These are phyloP conservation scores for Tetramorium simillimum DNA, from an alignment of 1,140 invertebrate genomes.

Conservation along the genomic window DNA sequence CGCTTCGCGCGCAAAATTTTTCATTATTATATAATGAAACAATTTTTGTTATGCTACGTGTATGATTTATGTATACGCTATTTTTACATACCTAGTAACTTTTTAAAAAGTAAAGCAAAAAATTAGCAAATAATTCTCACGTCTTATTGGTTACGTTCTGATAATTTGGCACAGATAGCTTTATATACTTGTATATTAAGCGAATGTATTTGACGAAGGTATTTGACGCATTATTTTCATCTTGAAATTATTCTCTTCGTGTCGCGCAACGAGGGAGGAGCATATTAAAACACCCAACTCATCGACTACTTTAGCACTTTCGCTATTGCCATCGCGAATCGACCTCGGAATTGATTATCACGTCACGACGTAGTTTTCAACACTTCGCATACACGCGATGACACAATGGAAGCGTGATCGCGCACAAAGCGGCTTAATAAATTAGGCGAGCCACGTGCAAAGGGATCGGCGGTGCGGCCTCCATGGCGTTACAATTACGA, in stretches of 20 bases:
- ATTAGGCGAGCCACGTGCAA: slow-evolving; percentile 41
- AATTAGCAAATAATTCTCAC: too few relatives aligned
- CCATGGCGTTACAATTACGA: slow-evolving; percentile 31
- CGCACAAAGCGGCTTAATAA: slow-evolving; percentile 37
- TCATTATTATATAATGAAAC: too few relatives aligned
- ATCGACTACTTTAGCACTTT: not conserved
- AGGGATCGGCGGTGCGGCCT: not conserved
- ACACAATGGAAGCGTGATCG: slow-evolving; percentile 39
- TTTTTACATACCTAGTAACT: too few relatives aligned
- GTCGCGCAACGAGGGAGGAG: not conserved
- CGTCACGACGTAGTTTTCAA: slow-evolving; percentile 19
- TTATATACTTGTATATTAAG: too few relatives aligned
- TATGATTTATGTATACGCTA: too few relatives aligned
- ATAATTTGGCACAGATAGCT: too few relatives aligned
- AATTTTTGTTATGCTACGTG: too few relatives aligned
- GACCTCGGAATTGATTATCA: slow-evolving; percentile 48
- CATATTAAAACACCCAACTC: slow-evolving; percentile 6
- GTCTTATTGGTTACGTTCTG: too few relatives aligned
- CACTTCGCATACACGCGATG: slow-evolving; percentile 29
- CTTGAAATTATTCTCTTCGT: slow-evolving; percentile 10
- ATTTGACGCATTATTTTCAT: not conserved
- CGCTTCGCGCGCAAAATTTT: too few relatives aligned
- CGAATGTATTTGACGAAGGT: too few relatives aligned
- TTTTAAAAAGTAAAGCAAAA: too few relatives aligned
- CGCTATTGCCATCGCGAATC: slow-evolving; percentile 6